Percentiles rank a stretch among this genome's conserved stretches.
Conservation (phyloP, 1,140 invertebrate species). For the Solenopsis invicta region DNA sequence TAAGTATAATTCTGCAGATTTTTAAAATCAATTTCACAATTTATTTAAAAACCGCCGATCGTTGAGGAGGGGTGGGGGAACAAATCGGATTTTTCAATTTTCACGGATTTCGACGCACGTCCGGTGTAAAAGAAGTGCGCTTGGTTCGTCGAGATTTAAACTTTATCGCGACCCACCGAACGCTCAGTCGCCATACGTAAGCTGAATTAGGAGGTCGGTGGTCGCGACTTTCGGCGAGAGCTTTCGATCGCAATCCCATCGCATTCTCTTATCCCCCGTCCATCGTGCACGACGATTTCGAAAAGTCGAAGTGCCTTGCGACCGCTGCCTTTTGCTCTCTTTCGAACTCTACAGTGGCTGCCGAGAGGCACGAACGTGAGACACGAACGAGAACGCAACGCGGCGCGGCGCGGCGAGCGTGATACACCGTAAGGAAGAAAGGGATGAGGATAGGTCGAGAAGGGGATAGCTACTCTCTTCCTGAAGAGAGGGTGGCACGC, state of each 20-base stretch:
- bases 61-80: background rate
- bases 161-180: constrained; percentile 40
- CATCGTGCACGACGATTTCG: constrained; percentile 23
- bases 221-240: constrained; percentile 48
- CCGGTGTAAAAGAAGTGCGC: background rate
- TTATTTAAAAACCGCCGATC: constrained; percentile 9
- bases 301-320: constrained; percentile 58
- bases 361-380: constrained; percentile 9
- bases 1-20: background rate
- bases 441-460: constrained; percentile 40
- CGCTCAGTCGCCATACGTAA: constrained; percentile 37
- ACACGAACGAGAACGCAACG: constrained; percentile 10
- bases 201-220: constrained; percentile 65
- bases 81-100: constrained; percentile 16
- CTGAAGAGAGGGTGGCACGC: constrained; percentile 68
- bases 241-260: constrained; percentile 56
- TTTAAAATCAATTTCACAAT: background rate
- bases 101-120: background rate
- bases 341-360: background rate
- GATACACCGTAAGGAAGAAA: background rate
- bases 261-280: constrained; percentile 26
- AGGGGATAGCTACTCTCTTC: constrained; percentile 68
- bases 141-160: constrained; percentile 41
- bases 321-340: constrained; percentile 26
- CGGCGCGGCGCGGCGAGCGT: background rate